Evolutionary conservation across 2,113 vertebrate genomes (phyloP), one percentile per base, ranked within the genome.

Genomic region (Sphaerodactylus townsendi): DNA sequence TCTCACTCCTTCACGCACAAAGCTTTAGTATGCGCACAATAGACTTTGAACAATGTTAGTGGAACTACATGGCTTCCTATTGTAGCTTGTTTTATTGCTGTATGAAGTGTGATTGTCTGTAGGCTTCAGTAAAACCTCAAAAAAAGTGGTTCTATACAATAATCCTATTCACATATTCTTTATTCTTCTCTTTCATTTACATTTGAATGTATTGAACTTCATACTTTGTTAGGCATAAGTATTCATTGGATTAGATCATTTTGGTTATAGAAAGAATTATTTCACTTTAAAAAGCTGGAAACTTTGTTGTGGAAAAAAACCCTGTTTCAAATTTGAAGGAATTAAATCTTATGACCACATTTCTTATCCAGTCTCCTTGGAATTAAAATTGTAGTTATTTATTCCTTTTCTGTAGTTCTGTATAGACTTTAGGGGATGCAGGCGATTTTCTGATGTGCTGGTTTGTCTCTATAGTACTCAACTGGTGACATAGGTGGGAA

Each of bases 101-200:
- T 78, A 56, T 68, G 68, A 81, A 93, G 79, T 77, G 13, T 21
- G 84, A 62, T 83, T 77, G 66, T 78, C 69, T 2, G 0, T n/a
- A 48, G 70, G 25, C 30, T 90, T 92, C 83, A 88, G 44, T 88
- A 79, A 90, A 81, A 7, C 33, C 77, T 89, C 64, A 90, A 83
- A 88, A n/a, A 85, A 86, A 70, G 14, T 44, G 53, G 17, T 79
- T 88, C 56, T 64, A 28, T 10, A 17, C 82, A 86, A 82, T 41
- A 85, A 50, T 83, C n/a, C 90, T 70, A 84, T 79, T 90, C 85
- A 90, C 53, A 82, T 35, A 3, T 4, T 30, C 21, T 33, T 37
- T 41, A 53, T 93, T 93, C 80, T 89, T 83, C 64, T 85, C 78
- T 85, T 53, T 11, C 15, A 89, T 92, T 90, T 93, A 82, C 85